phyloP scores from a whole-genome alignment of 64 coral and sea anemone species.

The Actinia equina region DNA sequence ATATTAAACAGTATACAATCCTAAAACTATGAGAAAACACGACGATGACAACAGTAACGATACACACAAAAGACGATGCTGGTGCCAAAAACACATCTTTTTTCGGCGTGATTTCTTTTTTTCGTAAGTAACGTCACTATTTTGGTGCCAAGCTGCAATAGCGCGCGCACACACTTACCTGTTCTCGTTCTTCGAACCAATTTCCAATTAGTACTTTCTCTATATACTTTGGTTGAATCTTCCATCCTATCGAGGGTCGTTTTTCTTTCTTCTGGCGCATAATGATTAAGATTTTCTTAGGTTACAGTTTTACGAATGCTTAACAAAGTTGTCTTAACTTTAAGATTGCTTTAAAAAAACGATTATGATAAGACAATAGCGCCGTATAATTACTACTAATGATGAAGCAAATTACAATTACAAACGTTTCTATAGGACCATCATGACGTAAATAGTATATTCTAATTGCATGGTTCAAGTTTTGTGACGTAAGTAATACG shows the following conservation, averaged over 20 bases:
- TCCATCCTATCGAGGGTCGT: slow-evolving; percentile 33
- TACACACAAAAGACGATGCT: too few species aligned
- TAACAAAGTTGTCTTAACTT: not conserved
- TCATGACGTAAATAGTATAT: not conserved
- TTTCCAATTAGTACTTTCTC: slow-evolving; percentile 60
- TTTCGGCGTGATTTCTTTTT: too few species aligned
- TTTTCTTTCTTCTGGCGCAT: slow-evolving; percentile 1
- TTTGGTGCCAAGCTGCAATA: not conserved
- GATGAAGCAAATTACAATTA: not conserved
- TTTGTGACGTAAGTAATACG: not conserved
- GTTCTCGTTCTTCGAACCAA: slow-evolving; percentile 59
- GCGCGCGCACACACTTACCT: slow-evolving; percentile 21
- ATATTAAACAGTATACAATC: too few species aligned
- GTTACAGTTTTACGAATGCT: not conserved
- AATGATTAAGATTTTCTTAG: not conserved
- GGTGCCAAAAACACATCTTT: too few species aligned
- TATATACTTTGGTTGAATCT: slow-evolving; percentile 48
- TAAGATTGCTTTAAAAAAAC: not conserved
- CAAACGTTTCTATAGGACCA: not conserved
- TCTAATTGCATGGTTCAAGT: not conserved
- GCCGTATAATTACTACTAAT: not conserved
- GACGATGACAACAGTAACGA: too few species aligned
- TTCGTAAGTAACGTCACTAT: not conserved
- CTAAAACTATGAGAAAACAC: too few species aligned
- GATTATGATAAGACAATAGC: slow-evolving; percentile 7